Base-by-base conservation (phyloP, 1,140 invertebrate genomes). In the Caenorhabditis elegans region DNA sequence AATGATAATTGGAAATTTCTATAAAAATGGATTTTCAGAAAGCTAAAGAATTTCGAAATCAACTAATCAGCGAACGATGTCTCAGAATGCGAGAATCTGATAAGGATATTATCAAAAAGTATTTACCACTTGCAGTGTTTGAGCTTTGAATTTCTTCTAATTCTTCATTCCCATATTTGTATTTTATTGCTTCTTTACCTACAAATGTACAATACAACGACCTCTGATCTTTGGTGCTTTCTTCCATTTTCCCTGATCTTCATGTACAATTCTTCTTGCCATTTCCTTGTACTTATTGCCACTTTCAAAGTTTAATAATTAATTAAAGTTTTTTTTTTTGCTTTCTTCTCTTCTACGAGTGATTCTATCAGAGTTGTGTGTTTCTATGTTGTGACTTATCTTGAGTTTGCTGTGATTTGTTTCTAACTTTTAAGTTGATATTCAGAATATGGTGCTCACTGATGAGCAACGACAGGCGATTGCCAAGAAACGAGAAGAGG, bases 401-500 rank as follows among this genome's bases (percentile, higher is more conserved):
- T 60, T 1, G n/a, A 15, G 13, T 60, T 34, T 34, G 28, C 19
- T 10, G 28, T 60, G 28, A 4, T 36, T 60, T 17, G 55, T 31
- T 51, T 53, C 17, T 6, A 17, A 17, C 26, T 36, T 46, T 22
- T 76, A 1, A 22, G 19, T 19, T 28, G 8, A 8, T 65, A 17
- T 13, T 34, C 6, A 48, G 15, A 53, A 13, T 4, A 70, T 70
- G 60, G 31, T 28, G 8, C 55, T 84, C 17, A 84, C 43, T 8
- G 82, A 84, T 10, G 82, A 51, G 19, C 65, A 84, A 47, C 60
- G 46, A 19, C 34, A 39, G 22, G 28, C 55, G 31, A 82, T 84
- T 24, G 82, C 79, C 1, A 3, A 36, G 65, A 84, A 84, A 49
- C 47, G 46, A 36, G 82, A 76, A 39, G 36, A 82, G 24, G 82